Percentiles rank a stretch among this genome's conserved stretches.
phyloP scores from a whole-genome alignment of 2,113 vertebrate species.

The Chloropsis hardwickii region DNA sequence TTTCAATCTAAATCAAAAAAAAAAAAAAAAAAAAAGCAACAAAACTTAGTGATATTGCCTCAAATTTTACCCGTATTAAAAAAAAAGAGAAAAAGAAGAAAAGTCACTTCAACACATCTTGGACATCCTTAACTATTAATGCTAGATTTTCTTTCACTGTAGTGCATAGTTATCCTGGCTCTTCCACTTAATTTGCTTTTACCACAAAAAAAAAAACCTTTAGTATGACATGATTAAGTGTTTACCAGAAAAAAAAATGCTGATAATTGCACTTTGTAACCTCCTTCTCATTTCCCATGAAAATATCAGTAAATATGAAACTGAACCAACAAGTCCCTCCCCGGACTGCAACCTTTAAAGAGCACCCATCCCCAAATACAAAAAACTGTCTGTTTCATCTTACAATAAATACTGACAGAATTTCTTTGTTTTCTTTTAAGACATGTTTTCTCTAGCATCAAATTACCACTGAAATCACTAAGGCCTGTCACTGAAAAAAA shows the following conservation, averaged over 20 bases:
- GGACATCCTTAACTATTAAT: slow-evolving; percentile 60
- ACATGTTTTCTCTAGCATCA: slow-evolving; percentile 57
- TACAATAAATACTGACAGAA: slow-evolving; percentile 75
- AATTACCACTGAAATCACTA: slow-evolving; percentile 57
- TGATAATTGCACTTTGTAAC: slow-evolving; percentile 98
- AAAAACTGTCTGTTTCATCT: slow-evolving; percentile 65
- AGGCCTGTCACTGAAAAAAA: slow-evolving; percentile 34
- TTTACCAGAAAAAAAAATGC: slow-evolving; percentile 70
- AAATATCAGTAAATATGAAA: slow-evolving; percentile 69
- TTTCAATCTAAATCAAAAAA: slow-evolving; percentile 42
- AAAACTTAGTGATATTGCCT: slow-evolving; percentile 78
- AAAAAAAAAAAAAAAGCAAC: neutral
- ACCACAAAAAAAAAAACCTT: slow-evolving; percentile 59
- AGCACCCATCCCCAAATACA: slow-evolving; percentile 81
- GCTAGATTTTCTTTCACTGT: slow-evolving; percentile 65
- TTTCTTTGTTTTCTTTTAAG: slow-evolving; percentile 60
- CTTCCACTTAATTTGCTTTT: slow-evolving; percentile 66
- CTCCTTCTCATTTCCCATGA: slow-evolving; percentile 69
- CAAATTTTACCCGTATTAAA: slow-evolving; percentile 81
- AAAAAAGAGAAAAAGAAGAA: slow-evolving; percentile 21
- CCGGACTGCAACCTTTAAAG: slow-evolving; percentile 83
- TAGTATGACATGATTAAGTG: slow-evolving; percentile 67
- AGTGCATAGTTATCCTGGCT: slow-evolving; percentile 78
- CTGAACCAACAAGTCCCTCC: slow-evolving; percentile 56
- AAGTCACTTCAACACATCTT: slow-evolving; percentile 66